phyloP scores from a whole-genome alignment of 2,888 invertebrate species.

The Epinotia bilunana region DNA sequence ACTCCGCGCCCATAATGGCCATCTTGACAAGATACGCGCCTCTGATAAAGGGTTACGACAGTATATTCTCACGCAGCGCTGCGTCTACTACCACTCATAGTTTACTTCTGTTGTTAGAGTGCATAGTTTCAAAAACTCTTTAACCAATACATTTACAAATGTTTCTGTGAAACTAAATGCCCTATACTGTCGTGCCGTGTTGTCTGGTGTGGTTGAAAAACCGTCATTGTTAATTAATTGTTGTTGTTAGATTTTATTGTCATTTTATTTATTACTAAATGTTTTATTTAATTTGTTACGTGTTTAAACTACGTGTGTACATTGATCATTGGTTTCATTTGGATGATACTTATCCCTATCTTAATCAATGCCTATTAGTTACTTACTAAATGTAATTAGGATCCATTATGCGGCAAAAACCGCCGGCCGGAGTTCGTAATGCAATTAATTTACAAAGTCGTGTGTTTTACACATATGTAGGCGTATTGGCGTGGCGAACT shows the following conservation, averaged over 20 bases:
- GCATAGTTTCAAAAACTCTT: conserved; percentile 5
- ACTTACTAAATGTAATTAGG: too few species aligned
- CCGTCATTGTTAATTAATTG: neutral
- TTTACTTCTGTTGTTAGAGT: conserved; percentile 15
- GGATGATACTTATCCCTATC: too few species aligned
- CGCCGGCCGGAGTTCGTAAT: too few species aligned
- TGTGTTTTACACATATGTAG: too few species aligned
- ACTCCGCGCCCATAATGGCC: conserved; percentile 62
- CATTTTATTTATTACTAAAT: conserved; percentile 5
- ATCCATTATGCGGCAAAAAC: too few species aligned
- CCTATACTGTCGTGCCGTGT: neutral
- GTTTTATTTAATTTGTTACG: conserved; percentile 4
- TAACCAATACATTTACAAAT: neutral
- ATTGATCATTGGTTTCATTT: conserved; percentile 5
- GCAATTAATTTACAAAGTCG: too few species aligned
- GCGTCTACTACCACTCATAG: conserved; percentile 1
- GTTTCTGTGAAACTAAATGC: neutral
- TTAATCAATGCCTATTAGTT: too few species aligned
- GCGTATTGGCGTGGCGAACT: too few species aligned
- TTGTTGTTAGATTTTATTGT: conserved; percentile 11
- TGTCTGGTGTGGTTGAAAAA: neutral
- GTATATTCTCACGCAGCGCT: conserved; percentile 46
- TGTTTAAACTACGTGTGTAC: neutral
- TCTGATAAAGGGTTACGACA: conserved; percentile 66
- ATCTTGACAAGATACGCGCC: conserved; percentile 72